Evolutionary conservation across 2,113 vertebrate species (phyloP).

Genomic region (Microtus montanus): DNA sequence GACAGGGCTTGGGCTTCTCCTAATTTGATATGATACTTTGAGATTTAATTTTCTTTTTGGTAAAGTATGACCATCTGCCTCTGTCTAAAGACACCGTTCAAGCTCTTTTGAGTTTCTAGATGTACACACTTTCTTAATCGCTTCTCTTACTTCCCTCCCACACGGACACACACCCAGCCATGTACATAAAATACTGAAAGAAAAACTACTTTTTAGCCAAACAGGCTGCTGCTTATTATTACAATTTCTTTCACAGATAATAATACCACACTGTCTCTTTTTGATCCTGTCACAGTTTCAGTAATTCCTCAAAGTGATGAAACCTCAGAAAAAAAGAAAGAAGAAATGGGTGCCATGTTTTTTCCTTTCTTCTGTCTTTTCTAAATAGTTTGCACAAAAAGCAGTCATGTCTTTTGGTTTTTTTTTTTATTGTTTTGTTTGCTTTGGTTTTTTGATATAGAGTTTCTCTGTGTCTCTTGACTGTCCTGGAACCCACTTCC

Average conservation of each 20-base stretch:
- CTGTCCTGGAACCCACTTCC: background rate
- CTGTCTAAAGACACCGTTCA: slow-evolving; percentile 27
- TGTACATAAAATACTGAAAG: background rate
- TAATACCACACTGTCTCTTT: background rate
- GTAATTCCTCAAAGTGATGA: slow-evolving; percentile 21
- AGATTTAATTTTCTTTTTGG: background rate
- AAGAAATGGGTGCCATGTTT: background rate
- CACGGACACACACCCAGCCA: background rate
- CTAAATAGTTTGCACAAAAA: background rate
- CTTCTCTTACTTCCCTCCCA: background rate
- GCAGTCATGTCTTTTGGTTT: no score
- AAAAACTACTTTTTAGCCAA: slow-evolving; percentile 49
- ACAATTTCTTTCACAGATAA: slow-evolving; percentile 21
- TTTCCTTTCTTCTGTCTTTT: background rate
- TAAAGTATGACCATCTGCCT: background rate
- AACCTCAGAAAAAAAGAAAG: background rate
- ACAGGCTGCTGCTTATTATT: slow-evolving; percentile 19
- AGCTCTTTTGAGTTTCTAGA: background rate
- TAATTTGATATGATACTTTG: background rate
- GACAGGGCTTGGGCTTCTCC: background rate
- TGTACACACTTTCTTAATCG: no score
- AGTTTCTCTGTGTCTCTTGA: no score
- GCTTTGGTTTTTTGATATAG: background rate
- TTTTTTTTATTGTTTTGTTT: background rate
- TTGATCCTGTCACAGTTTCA: background rate